Evolutionary conservation across 2,797 vertebrate species (phyloP).

Genomic region (Spheniscus humboldti): DNA sequence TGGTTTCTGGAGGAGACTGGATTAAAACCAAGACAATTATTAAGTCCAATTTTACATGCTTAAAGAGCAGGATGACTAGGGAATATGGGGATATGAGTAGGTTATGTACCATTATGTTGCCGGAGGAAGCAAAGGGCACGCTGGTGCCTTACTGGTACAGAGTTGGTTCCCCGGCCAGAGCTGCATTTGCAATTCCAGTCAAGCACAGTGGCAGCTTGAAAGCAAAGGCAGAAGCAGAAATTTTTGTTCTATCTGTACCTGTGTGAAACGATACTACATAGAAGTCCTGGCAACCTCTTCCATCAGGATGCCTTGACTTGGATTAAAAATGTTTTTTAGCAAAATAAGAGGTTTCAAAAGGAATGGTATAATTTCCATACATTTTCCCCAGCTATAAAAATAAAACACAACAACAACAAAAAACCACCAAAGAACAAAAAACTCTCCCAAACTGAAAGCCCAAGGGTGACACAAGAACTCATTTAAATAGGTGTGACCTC

Average conservation of each 20-base stretch:
- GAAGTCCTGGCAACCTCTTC: not conserved
- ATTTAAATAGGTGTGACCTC: not conserved
- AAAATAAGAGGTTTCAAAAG: not conserved
- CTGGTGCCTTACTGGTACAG: not conserved
- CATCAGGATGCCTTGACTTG: not conserved
- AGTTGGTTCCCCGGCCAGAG: not conserved
- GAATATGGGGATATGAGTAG: not conserved
- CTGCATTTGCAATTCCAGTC: not conserved
- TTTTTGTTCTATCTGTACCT: not conserved
- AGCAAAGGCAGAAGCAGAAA: not conserved
- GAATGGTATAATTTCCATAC: not conserved
- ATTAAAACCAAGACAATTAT: not conserved
- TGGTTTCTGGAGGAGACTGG: slow-evolving; percentile 19
- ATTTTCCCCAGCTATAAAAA: not conserved
- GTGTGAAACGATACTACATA: not conserved
- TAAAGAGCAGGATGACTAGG: not conserved
- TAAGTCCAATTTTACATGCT: not conserved
- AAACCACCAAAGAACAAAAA: not conserved
- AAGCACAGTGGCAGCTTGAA: not conserved
- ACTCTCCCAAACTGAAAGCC: not conserved
- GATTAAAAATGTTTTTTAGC: not conserved
- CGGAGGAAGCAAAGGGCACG: not conserved
- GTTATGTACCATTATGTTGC: not conserved
- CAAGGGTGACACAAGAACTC: not conserved
- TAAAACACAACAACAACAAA: not conserved